Evolutionary conservation across 2,113 vertebrate genomes (phyloP), one percentile per base, ranked within the genome.

Genomic region (Larimichthys crocea): DNA sequence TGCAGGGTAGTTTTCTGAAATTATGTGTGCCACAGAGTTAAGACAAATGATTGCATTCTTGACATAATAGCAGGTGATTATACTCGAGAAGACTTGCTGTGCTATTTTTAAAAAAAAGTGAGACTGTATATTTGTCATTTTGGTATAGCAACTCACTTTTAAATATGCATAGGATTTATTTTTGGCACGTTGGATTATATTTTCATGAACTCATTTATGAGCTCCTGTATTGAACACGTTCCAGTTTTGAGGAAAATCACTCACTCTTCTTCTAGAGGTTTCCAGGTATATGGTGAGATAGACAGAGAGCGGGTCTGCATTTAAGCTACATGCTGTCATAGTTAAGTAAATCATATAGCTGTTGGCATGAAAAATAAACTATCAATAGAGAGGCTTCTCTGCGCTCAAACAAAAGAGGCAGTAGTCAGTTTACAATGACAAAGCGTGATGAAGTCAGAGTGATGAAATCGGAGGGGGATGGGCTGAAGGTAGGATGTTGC

Each of bases 1-100:
- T 89, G 68, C 86, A 82, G 90, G 89, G 82, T 61, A 85, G 66
- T 75, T 69, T 63, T 83, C 85, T 82, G 70, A 88, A 86, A 86
- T 85, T 62, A 67, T 91, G 76, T 75, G 59, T 67, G 44, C 76
- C 69, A 75, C 79, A 67, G 50, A 86, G 67, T 69, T 83, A 67
- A 69, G 74, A 82, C 75, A 86, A 85, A 82, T 89, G 31, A 86
- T 88, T 86, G 81, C 84, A 92, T 92, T 90, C 83, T 88, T 86
- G 60, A 82, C 68, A 74, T 92, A 87, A 92, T 86, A 65, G 71
- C 72, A 79, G 79, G 74, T 88, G 79, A 86, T 90, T 88, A 87
- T 65, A 83, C 66, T 76, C 46, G 22, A 86, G 83, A 86, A 68
- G 64, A 86, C 83, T 73, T 79, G 75, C 44, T 46, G 7, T 74